A percentile compares a stretch with the other conserved stretches of the same genome.
These are phyloP conservation scores for Oscheius sp. DNA, from an alignment of 2,888 invertebrate species.

Conservation along the genomic window DNA sequence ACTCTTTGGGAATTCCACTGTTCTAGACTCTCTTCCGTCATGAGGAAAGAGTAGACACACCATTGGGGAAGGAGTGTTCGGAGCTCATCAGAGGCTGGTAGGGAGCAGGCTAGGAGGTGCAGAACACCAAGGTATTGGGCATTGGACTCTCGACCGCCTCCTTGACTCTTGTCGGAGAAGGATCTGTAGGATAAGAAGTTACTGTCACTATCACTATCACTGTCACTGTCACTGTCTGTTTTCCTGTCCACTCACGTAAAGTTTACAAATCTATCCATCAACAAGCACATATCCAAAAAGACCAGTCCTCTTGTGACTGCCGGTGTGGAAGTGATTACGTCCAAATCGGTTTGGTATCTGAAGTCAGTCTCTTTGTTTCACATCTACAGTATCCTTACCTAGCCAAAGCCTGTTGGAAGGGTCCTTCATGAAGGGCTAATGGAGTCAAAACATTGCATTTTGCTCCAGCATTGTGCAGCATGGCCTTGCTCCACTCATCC, in stretches of 20 bases:
- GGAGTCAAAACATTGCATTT: slow-evolving; percentile 96
- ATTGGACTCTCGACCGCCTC: slow-evolving; percentile 78
- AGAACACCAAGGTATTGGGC: slow-evolving; percentile 87
- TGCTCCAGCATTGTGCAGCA: slow-evolving; percentile 96
- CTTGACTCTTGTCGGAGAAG: slow-evolving; percentile 95
- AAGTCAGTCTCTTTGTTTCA: slow-evolving; percentile 75
- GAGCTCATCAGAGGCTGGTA: slow-evolving; percentile 41
- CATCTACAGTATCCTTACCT: slow-evolving; percentile 74
- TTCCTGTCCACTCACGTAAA: slow-evolving; percentile 37
- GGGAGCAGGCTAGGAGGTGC: slow-evolving; percentile 49
- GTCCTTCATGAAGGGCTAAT: slow-evolving; percentile 92
- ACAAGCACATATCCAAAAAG: slow-evolving; percentile 52
- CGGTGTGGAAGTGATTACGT: slow-evolving; percentile 39
- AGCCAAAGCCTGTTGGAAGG: slow-evolving; percentile 91
- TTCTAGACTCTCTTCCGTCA: slow-evolving; percentile 49
- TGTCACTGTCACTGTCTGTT: background rate
- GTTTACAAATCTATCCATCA: slow-evolving; percentile 52
- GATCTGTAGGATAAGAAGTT: slow-evolving; percentile 81
- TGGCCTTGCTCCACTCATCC: slow-evolving; percentile 76
- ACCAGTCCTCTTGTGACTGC: slow-evolving; percentile 76
- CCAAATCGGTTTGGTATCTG: slow-evolving; percentile 45
- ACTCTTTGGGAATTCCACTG: slow-evolving; percentile 52
- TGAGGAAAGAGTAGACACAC: slow-evolving; percentile 45
- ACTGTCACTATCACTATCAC: background rate
- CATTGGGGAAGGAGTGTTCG: slow-evolving; percentile 36